Evolutionary conservation across 2,888 invertebrate genomes (phyloP).

Genomic region (Tenthredo livida): DNA sequence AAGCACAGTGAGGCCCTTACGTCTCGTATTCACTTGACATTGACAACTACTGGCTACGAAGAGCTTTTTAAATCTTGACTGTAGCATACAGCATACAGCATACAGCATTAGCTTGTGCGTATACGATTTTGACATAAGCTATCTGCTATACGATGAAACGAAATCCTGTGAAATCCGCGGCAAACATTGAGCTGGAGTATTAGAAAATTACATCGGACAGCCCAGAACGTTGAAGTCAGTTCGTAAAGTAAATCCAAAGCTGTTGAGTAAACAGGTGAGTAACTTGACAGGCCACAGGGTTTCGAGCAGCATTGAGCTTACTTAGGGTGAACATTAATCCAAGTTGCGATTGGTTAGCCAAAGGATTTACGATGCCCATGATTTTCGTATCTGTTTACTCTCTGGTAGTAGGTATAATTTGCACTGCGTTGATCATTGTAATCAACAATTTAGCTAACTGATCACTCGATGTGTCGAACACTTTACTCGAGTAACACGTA

Average conservation of each 20-base stretch:
- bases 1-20: neutral
- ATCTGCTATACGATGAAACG: neutral
- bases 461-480: neutral
- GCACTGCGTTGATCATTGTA: neutral
- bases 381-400: neutral
- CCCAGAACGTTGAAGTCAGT: neutral
- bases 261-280: neutral
- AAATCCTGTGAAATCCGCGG: neutral
- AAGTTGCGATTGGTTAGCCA: neutral
- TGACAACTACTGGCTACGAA: neutral
- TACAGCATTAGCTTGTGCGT: neutral
- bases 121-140: conserved; percentile 10
- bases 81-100: neutral
- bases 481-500: neutral
- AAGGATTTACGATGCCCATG: neutral
- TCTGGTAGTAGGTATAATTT: neutral
- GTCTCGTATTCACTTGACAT: neutral
- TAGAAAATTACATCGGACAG: conserved; percentile 8
- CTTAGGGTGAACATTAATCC: conserved; percentile 11
- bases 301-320: neutral
- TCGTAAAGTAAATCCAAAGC: neutral
- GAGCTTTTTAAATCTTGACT: neutral
- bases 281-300: conserved; percentile 16
- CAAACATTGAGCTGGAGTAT: neutral
- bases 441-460: neutral